A percentile compares a stretch with the other conserved stretches of the same genome.
Evolutionary conservation across 2,797 vertebrate species (phyloP).

Genomic region (Calcarius lapponicus): DNA sequence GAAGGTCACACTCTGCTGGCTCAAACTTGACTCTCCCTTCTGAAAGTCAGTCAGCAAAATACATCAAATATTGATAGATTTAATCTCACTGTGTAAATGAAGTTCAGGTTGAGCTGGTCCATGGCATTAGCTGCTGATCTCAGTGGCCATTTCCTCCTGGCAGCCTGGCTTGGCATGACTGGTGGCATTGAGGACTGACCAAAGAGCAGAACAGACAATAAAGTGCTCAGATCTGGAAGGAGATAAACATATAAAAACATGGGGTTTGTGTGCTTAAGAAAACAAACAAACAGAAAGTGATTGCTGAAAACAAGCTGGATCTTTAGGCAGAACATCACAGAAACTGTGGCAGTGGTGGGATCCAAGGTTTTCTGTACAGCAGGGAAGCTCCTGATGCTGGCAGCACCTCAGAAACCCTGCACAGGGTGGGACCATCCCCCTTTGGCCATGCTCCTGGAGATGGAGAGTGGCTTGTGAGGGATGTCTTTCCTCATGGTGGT

Average conservation of each 20-base stretch:
- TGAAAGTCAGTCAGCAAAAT: conserved; percentile 2
- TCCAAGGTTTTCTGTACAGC: not conserved
- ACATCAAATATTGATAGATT: conserved; percentile 46
- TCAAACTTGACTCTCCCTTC: not conserved
- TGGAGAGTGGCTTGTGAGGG: not conserved
- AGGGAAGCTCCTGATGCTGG: not conserved
- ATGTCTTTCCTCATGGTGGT: not conserved
- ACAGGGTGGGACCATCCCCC: not conserved
- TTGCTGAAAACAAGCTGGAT: not conserved
- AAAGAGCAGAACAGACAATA: not conserved
- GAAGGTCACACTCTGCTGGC: conserved; percentile 14
- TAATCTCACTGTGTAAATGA: conserved; percentile 22
- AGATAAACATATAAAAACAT: not conserved
- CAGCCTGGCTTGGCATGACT: not conserved
- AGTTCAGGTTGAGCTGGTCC: not conserved
- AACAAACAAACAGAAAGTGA: not conserved
- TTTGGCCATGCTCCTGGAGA: not conserved
- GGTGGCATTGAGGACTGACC: not conserved
- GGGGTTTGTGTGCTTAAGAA: not conserved
- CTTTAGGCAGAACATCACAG: not conserved
- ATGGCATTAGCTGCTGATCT: not conserved
- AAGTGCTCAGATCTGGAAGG: not conserved
- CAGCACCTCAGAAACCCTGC: not conserved
- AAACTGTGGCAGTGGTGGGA: not conserved
- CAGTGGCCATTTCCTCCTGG: not conserved